phyloP scores from a whole-genome alignment of 2,797 vertebrate species.

The Oreochromis mossambicus region DNA sequence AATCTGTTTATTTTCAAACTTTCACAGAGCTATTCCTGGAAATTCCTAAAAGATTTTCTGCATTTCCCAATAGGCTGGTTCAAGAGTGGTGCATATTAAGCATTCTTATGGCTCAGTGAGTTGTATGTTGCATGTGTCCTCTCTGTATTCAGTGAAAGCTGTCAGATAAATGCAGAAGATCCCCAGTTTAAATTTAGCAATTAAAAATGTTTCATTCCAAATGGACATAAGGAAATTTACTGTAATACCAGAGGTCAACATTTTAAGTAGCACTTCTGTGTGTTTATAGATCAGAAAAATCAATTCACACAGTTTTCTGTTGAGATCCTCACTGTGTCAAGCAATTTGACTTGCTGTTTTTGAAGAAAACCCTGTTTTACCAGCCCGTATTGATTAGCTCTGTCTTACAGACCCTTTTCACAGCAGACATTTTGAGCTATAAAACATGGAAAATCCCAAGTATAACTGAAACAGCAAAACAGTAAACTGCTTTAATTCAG shows the following conservation, averaged over 20 bases:
- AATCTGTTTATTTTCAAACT: not conserved
- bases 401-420: not conserved
- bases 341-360: not conserved
- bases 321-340: not conserved
- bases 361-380: not conserved
- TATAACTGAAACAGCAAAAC: not conserved
- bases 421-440: not conserved
- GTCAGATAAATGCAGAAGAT: not conserved
- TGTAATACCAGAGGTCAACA: not conserved
- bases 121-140: not conserved
- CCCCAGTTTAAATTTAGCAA: not conserved
- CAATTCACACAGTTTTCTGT: not conserved
- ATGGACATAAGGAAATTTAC: not conserved
- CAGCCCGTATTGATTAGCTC: not conserved
- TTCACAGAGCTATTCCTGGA: not conserved
- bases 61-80: not conserved
- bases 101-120: not conserved
- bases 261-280: not conserved
- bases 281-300: not conserved
- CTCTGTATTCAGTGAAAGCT: not conserved
- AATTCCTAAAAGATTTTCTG: not conserved
- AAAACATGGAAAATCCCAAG: not conserved
- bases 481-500: not conserved
- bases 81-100: not conserved
- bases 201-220: not conserved